A percentile compares a stretch with the other conserved stretches of the same genome.
Evolutionary conservation across 2,888 invertebrate species (phyloP).

Genomic region (Dryocosmus kuriphilus): DNA sequence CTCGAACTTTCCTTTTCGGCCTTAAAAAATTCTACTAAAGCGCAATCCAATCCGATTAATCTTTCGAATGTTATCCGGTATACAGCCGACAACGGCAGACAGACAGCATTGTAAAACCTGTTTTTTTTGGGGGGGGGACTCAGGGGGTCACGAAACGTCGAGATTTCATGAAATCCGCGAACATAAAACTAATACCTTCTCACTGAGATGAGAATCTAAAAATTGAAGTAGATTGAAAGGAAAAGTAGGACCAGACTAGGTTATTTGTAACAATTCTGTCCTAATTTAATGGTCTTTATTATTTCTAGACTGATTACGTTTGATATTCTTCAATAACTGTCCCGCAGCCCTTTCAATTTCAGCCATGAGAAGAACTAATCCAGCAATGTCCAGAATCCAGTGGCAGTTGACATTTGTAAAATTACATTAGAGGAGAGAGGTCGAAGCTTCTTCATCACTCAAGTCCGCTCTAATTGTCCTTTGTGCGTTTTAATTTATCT

Average conservation of each 20-base stretch:
- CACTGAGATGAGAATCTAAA: no score
- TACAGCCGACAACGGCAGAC: no score
- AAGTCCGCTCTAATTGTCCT: constrained; percentile 60
- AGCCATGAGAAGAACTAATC: neutral
- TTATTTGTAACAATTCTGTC: neutral
- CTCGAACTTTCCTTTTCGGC: no score
- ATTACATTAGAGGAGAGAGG: constrained; percentile 32
- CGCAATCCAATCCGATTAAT: no score
- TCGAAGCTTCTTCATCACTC: constrained; percentile 47
- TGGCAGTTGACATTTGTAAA: constrained; percentile 36
- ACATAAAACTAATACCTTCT: no score
- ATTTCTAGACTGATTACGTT: constrained; percentile 6
- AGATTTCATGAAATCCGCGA: neutral
- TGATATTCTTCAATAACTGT: neutral
- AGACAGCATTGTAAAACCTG: no score
- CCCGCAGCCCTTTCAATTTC: neutral
- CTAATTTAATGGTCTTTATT: neutral
- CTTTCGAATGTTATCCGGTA: no score
- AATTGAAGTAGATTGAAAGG: neutral
- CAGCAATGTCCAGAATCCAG: constrained; percentile 7
- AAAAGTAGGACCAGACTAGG: neutral
- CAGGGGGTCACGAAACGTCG: no score
- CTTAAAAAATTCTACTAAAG: no score
- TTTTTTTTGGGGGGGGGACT: no score
- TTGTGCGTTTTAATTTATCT: constrained; percentile 60